Conservation (phyloP, 2,113 vertebrate species). For the Verasper variegatus region DNA sequence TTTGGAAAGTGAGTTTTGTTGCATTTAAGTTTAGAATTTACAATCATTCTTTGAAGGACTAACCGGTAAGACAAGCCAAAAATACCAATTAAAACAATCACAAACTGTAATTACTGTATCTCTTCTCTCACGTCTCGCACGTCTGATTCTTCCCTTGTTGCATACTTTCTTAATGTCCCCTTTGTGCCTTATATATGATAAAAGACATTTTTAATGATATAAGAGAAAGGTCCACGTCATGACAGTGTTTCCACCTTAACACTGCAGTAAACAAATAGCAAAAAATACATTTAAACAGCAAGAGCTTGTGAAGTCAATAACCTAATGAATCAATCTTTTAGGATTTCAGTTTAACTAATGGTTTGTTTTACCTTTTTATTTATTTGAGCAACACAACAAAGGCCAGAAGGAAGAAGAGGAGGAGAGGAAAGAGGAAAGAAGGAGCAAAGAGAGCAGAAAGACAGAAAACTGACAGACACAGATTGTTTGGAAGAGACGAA, state of each 20-base stretch:
- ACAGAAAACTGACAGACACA: too few relatives aligned
- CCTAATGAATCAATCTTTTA: too few relatives aligned
- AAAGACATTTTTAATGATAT: too few relatives aligned
- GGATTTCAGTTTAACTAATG: not conserved
- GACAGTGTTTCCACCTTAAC: too few relatives aligned
- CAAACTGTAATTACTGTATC: not conserved
- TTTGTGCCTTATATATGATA: too few relatives aligned
- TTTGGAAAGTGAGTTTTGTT: slow-evolving; percentile 21
- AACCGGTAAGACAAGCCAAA: not conserved
- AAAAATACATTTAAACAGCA: not conserved
- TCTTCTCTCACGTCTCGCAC: too few relatives aligned
- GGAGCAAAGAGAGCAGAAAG: not conserved
- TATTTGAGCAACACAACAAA: not conserved
- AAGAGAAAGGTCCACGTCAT: too few relatives aligned
- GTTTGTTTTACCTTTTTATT: too few relatives aligned
- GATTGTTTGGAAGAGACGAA: not conserved
- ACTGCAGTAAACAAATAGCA: too few relatives aligned
- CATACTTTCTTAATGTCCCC: not conserved
- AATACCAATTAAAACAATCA: not conserved
- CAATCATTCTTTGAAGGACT: not conserved
- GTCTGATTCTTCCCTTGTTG: not conserved
- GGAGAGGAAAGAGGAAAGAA: too few relatives aligned
- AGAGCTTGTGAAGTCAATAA: too few relatives aligned
- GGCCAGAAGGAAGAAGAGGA: too few relatives aligned
- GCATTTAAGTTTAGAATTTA: slow-evolving; percentile 12